Evolutionary conservation across 2,113 vertebrate species (phyloP), one percentile per base, ranked within the genome.

Genomic region (Burhinus bistriatus): DNA sequence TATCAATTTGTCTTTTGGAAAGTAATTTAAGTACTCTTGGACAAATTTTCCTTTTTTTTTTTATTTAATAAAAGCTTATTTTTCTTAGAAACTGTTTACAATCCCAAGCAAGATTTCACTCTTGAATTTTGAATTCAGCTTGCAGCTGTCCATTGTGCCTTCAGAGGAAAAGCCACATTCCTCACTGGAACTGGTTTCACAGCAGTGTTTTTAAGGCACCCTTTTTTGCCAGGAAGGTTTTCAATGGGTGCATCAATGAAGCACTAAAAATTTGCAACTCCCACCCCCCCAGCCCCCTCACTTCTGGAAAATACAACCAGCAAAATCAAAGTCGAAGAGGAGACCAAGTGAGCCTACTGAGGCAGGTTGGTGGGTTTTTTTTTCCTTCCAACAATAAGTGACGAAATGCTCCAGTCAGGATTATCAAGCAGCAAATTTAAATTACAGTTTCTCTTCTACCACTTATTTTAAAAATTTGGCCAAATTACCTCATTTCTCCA

Each of bases 301-400:
- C 25, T n/a, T 49, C 58, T 69, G 49, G 27, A 82, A 82, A 92
- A 87, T 3, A 51, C 5, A 64, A 36, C 4, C 55, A 71, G 30
- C 49, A 71, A 84, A 75, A 75, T 21, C 32, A 14, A 9, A 38
- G 52, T 5, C 69, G 25, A 44, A 83, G 21, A 45, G 45, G 13
- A 32, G 18, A 57, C 22, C 38, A 44, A 64, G 12, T 8, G 27
- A 27, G 20, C 11, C 26, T 22, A 29, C 5, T 0, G 1, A 49
- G 26, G 9, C 14, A 59, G 20, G 3, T 9, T 19, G 11, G 18
- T 21, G 20, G 47, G 18, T 49, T 49, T 49, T 49, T 27, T 49
- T 71, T 42, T 38, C 34, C 34, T 66, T 84, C 44, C 61, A 83
- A 38, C 7, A 44, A 1, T 9, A 62, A 52, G 27, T 8, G 36